Evolutionary conservation across 1,140 invertebrate genomes (phyloP).

Genomic region (Colletes latitarsis): DNA sequence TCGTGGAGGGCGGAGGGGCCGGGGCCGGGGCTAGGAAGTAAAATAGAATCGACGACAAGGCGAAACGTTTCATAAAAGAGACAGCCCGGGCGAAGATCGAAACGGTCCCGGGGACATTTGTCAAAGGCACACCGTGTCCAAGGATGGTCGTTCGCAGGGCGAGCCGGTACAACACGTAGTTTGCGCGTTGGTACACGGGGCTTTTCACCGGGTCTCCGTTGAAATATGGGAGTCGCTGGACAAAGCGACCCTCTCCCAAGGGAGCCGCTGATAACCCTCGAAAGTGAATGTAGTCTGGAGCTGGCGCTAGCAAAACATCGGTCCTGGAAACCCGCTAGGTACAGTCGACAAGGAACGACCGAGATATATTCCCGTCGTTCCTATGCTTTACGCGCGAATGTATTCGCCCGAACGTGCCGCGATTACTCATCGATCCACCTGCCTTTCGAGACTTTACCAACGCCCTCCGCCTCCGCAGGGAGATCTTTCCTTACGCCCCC

Average conservation of each 20-base stretch:
- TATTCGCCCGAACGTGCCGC: conserved; percentile 6
- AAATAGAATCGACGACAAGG: conserved; percentile 3
- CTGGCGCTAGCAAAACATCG: conserved; percentile 24
- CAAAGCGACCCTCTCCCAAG: conserved; percentile 55
- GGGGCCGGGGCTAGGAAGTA: neutral
- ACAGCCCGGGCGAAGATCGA: neutral
- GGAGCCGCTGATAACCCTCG: conserved; percentile 53
- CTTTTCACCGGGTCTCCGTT: conserved; percentile 41
- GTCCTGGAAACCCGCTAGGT: conserved; percentile 1
- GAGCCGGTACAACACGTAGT: conserved; percentile 21
- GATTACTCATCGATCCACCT: conserved; percentile 16
- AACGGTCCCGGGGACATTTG: conserved; percentile 29
- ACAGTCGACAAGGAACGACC: neutral
- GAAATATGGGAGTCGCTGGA: conserved; percentile 55
- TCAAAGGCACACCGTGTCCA: conserved; percentile 13
- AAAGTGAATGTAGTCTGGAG: conserved; percentile 48
- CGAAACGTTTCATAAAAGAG: neutral
- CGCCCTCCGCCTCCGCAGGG: neutral
- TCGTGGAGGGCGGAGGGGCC: neutral
- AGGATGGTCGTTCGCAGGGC: conserved; percentile 7
- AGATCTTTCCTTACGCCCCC: no score
- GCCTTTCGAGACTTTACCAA: neutral
- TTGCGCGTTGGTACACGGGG: conserved; percentile 33
- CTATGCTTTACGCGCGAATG: conserved; percentile 5
- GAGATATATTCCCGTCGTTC: conserved; percentile 11